Conservation (phyloP, 2,113 vertebrate genomes). For the Poecile atricapillus region DNA sequence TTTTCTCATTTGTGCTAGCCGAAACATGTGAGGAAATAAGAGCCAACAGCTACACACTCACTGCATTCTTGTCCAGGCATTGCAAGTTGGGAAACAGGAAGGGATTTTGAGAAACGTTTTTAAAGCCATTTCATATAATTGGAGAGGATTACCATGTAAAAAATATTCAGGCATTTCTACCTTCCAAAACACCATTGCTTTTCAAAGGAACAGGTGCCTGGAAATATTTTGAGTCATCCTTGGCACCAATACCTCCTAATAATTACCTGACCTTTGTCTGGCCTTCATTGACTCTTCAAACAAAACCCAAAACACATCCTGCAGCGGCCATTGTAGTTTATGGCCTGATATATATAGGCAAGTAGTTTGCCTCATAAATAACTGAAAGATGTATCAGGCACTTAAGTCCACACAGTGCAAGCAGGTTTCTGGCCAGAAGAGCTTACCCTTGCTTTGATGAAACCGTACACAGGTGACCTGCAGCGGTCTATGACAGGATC, state of each 20-base stretch:
- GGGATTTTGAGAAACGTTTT: background rate
- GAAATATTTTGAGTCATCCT: background rate
- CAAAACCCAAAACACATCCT: background rate
- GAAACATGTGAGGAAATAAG: background rate
- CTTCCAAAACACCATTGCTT: background rate
- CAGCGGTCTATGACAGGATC: rapidly evolving
- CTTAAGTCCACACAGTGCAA: background rate
- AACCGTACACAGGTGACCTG: background rate
- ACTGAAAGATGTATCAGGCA: background rate
- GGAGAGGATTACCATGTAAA: background rate
- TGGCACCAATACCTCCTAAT: background rate
- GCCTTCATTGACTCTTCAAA: background rate
- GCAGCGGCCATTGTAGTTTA: background rate
- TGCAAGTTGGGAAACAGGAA: background rate
- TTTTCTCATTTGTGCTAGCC: background rate
- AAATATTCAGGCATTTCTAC: background rate
- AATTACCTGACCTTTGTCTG: background rate
- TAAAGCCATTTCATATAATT: background rate
- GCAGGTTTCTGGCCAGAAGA: background rate
- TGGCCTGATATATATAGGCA: background rate
- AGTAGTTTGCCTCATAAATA: background rate
- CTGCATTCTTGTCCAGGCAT: background rate
- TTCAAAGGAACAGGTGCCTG: background rate
- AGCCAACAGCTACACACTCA: background rate
- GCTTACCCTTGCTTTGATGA: background rate